Evolutionary conservation across 2,797 vertebrate genomes (phyloP), one percentile per base, ranked within the genome.

Genomic region (Chrysolophus pictus): DNA sequence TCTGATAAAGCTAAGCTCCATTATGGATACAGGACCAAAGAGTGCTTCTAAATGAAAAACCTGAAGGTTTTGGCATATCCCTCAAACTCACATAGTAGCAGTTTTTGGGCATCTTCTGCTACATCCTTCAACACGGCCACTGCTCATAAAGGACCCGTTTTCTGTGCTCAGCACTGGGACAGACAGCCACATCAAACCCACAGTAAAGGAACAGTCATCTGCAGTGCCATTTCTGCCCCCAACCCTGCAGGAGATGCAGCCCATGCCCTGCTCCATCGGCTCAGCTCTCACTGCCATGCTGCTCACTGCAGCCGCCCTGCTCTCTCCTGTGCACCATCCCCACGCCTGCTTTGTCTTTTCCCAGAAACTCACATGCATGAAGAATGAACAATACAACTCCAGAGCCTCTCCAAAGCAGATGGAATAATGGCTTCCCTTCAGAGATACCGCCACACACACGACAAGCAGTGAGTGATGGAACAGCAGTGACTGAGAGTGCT

Each of bases 351-450:
- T 73, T 10, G 65, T 74, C 84, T 85, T 80, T 74, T 46, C 62
- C 58, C 88, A 94, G 65, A 6, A 41, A 94, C 86, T 92, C 93
- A 92, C 71, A 79, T 0, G 3, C 13, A 2, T 28, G 1, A 71
- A 94, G 90, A 96, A 96, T 92, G 88, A 95, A 96, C 96, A 96
- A 95, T 51, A 90, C 89, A 90, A 90, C 79, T 78, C 47, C 1
- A 85, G 85, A 95, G 49, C 42, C 93, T 90, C 94, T 96, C 59
- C 53, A 42, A 70, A 95, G 93, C 75, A 91, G 93, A 91, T 58
- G 91, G 92, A 94, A 95, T 95, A 96, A 95, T 93, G 93, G 96
- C 83, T 87, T 95, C 65, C 84, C 91, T 93, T 87, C 84, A 84
- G 72, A 94, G 93, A 71, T 42, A 70, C 19, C 28, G 84, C 81